Evolutionary conservation across 2,797 vertebrate genomes (phyloP), one percentile per base, ranked within the genome.

Genomic region (Luscinia megarhynchos): DNA sequence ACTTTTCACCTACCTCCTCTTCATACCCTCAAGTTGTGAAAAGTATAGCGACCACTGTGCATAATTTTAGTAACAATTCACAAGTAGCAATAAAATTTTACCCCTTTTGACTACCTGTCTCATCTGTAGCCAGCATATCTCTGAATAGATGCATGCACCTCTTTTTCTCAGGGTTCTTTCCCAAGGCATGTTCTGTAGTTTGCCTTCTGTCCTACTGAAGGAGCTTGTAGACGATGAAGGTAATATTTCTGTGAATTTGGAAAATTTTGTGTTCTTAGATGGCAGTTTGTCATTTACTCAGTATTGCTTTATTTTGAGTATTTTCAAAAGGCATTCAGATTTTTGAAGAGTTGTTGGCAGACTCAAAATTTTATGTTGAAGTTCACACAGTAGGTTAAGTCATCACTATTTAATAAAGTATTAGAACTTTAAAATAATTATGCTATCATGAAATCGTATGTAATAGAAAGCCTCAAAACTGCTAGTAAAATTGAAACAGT

Each of bases 61-160:
- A 5, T 92, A 79, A 76, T 75, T 90, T 84, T 66, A 75, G 20
- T 86, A 41, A 55, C 41, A 84, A 13, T 68, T 88, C 38, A 24
- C 43, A 55, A 57, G 21, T 21, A 85, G 29, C 61, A 75, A 11
- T 66, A 59, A 30, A 36, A 10, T 80, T 92, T 79, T 76, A 80
- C 19, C 12, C 34, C 5, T 58, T 59, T 76, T 70, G 21, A 58
- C n/a, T 55, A 19, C 2, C 6, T 5, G 10, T 46, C 29, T 95
- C 5, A 1, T 67, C 11, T 73, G 45, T 48, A 66, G 57, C 34
- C 27, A 5, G 24, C 11, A 2, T 75, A 32, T 32, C 2, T 15
- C 43, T 57, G 48, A 63, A 40, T 46, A 58, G 26, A 40, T 34
- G 32, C 29, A 22, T 32, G 79, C 0, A 0, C n/a, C 54, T 3